A percentile compares a stretch with the other conserved stretches of the same genome.
Conservation (phyloP, 2,797 vertebrate genomes). For the Dipus sagitta region DNA sequence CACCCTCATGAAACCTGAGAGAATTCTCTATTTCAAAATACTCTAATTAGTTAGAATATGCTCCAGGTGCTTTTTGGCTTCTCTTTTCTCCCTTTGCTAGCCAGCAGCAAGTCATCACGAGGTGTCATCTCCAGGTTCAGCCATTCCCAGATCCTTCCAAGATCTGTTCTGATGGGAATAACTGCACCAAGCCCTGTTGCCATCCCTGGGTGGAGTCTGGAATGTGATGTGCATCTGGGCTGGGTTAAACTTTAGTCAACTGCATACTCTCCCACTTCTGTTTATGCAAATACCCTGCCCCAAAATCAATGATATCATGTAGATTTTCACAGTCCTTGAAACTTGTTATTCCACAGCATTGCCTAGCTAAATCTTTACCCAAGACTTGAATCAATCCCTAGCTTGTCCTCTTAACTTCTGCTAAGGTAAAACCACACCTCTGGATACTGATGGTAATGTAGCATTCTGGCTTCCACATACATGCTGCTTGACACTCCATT, state of each 20-base stretch:
- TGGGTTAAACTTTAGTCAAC: not conserved
- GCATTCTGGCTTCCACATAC: not conserved
- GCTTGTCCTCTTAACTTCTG: not conserved
- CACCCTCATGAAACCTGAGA: not conserved
- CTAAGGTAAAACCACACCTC: not conserved
- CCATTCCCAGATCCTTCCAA: not conserved
- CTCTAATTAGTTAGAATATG: not conserved
- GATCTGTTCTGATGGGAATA: not conserved
- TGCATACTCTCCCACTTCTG: not conserved
- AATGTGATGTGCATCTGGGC: not conserved
- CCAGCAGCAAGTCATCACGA: not conserved
- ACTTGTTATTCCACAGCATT: not conserved
- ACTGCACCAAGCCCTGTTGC: not conserved
- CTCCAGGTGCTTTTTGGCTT: not conserved
- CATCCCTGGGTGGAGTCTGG: too few species aligned
- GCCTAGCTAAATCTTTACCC: not conserved
- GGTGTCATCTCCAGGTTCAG: not conserved
- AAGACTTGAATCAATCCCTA: not conserved
- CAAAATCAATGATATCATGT: not conserved
- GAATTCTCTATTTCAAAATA: not conserved
- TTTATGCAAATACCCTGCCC: not conserved
- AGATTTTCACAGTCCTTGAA: not conserved
- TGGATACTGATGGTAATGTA: not conserved
- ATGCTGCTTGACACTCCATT: not conserved
- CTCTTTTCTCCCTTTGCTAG: not conserved